Evolutionary conservation across 2,113 vertebrate species (phyloP), one percentile per base, ranked within the genome.

Genomic region (Burhinus oedicnemus): DNA sequence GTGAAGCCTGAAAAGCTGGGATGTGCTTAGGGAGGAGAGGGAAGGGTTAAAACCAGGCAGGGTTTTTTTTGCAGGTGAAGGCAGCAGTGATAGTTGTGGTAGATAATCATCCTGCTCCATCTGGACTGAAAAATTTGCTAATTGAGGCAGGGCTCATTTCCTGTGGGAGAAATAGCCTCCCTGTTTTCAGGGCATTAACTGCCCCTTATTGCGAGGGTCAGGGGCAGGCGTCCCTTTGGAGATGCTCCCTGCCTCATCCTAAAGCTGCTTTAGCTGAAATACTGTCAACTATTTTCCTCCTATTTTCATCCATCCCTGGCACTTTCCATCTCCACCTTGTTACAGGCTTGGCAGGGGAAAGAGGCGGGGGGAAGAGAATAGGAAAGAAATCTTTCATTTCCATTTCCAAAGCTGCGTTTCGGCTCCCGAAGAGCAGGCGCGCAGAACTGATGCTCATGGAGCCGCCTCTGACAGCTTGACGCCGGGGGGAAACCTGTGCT

Each of bases 401-500:
- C 75, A 83, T 93, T 75, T 96, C 75, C 90, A 94, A 61, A 70
- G 83, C 74, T 15, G 6, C 0, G 3, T 83, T 71, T 84, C 6
- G 0, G 38, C 27, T 94, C 69, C 80, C 7, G 1, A 85, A 85
- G 95, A 93, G 90, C 81, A 54, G 57, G 52, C 38, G 29, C 57
- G 8, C 32, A 36, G 62, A 88, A 42, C 19, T 65, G 80, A 49
- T 85, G 91, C 68, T 93, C 61, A 16, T 2, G 11, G 94, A 96
- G 57, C 94, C 4, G 21, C 57, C 69, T 88, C 64, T 97, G 97
- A 98, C 98, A 97, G 97, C 83, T 93, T 55, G 0, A 34, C 32
- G 88, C 97, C 58, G 42, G 76, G 93, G 93, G 89, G 34, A 95
- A 94, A 87, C 97, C 97, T 95, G 89, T 78, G 88, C 93, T 97